phyloP scores from a whole-genome alignment of 2,888 invertebrate genomes.

The Euplexia lucipara region DNA sequence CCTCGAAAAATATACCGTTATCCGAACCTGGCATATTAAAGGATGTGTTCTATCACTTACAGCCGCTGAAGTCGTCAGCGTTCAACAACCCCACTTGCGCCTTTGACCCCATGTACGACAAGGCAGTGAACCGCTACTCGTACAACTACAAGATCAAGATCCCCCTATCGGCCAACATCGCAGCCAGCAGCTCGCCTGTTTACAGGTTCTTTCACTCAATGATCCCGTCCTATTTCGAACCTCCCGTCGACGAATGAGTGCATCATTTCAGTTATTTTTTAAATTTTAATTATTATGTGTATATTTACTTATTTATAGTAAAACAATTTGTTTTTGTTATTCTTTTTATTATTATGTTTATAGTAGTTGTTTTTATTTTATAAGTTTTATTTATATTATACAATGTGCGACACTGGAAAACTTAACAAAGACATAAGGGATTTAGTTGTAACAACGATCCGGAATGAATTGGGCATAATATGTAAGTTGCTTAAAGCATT shows the following conservation, averaged over 20 bases:
- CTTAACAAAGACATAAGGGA: constrained; percentile 11
- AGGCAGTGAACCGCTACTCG: constrained; percentile 54
- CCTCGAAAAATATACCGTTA: no score
- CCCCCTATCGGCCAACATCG: neutral
- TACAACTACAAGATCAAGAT: constrained; percentile 33
- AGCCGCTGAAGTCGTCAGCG: constrained; percentile 29
- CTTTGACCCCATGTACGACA: constrained; percentile 58
- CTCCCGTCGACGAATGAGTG: constrained; percentile 55
- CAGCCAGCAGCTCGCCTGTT: constrained; percentile 23
- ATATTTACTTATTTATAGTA: neutral
- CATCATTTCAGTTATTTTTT: constrained; percentile 31
- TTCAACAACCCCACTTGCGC: constrained; percentile 31
- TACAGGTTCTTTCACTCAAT: constrained; percentile 63
- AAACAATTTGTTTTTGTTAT: constrained; percentile 9
- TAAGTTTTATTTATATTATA: constrained; percentile 7
- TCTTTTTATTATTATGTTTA: neutral
- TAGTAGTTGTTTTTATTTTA: constrained; percentile 19
- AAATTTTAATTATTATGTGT: constrained; percentile 3
- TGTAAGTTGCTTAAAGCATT: neutral
- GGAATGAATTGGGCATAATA: neutral
- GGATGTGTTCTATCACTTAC: constrained; percentile 6
- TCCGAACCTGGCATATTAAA: neutral
- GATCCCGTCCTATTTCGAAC: constrained; percentile 56
- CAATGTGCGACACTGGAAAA: neutral
- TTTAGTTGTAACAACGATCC: neutral